Evolutionary conservation across 2,888 invertebrate species (phyloP).

Genomic region (Cheilosia urbana): DNA sequence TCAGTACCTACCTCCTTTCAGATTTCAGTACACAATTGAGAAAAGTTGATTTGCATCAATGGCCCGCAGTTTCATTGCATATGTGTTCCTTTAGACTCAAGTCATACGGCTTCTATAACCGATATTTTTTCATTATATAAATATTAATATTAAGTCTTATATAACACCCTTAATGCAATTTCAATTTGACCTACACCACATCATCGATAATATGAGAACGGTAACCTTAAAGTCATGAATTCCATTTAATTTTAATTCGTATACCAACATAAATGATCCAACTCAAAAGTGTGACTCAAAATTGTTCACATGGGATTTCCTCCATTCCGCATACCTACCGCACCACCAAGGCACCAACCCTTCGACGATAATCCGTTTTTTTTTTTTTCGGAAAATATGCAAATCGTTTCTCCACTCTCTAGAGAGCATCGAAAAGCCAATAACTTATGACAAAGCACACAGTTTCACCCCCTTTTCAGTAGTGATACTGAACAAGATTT

Average conservation of each 20-base stretch:
- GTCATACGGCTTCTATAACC: too few relatives aligned
- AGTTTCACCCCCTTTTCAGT: conserved; percentile 24
- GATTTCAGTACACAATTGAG: too few relatives aligned
- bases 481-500: conserved; percentile 1
- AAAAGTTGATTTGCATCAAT: too few relatives aligned
- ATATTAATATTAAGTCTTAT: too few relatives aligned
- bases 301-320: conserved; percentile 4
- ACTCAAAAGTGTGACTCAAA: neutral
- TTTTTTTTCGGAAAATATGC: conserved; percentile 28
- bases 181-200: too few relatives aligned
- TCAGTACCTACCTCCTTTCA: too few relatives aligned
- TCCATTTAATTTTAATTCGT: neutral
- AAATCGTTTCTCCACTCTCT: conserved; percentile 34
- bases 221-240: neutral
- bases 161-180: too few relatives aligned
- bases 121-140: too few relatives aligned
- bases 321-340: neutral
- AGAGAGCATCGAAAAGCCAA: conserved; percentile 40
- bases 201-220: too few relatives aligned
- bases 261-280: neutral
- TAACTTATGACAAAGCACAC: conserved; percentile 41
- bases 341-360: conserved; percentile 8
- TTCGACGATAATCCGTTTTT: conserved; percentile 9
- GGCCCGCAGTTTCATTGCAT: too few relatives aligned
- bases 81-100: too few relatives aligned